Percentiles rank a stretch among this genome's conserved stretches.
These are phyloP conservation scores for Rhinoraja longicauda DNA, from an alignment of 2,797 vertebrate genomes.

Conservation along the genomic window DNA sequence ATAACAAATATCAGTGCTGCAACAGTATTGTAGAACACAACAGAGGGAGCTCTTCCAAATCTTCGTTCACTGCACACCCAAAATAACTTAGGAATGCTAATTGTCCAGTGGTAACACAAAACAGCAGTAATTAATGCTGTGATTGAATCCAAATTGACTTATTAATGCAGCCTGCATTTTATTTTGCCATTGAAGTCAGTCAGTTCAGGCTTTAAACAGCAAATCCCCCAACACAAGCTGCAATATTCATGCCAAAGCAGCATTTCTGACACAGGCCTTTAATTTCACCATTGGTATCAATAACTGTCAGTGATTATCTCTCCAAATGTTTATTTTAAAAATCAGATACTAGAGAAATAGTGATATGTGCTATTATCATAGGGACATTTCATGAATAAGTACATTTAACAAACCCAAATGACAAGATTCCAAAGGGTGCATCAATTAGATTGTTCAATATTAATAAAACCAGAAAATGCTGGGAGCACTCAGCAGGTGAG, in stretches of 20 bases:
- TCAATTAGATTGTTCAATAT: neutral
- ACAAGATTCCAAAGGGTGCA: neutral
- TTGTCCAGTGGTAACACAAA: neutral
- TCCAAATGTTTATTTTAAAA: neutral
- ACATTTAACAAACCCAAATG: neutral
- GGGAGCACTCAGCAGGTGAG: too few species aligned
- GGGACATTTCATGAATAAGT: neutral
- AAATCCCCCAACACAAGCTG: neutral
- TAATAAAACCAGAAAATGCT: too few species aligned
- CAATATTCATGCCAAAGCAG: neutral
- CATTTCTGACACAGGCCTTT: constrained; percentile 23
- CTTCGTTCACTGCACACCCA: neutral
- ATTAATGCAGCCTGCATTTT: neutral
- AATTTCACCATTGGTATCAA: neutral
- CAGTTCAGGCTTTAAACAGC: neutral
- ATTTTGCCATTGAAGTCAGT: constrained; percentile 22
- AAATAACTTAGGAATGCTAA: neutral
- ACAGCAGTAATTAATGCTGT: neutral
- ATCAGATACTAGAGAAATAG: neutral
- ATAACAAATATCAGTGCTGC: neutral
- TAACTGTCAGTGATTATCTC: neutral
- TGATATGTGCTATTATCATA: neutral
- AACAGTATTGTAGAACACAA: neutral
- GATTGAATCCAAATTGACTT: neutral
- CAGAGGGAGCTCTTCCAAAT: neutral